Conservation (phyloP, 2,797 vertebrate genomes). For the Serranus cabrilla region DNA sequence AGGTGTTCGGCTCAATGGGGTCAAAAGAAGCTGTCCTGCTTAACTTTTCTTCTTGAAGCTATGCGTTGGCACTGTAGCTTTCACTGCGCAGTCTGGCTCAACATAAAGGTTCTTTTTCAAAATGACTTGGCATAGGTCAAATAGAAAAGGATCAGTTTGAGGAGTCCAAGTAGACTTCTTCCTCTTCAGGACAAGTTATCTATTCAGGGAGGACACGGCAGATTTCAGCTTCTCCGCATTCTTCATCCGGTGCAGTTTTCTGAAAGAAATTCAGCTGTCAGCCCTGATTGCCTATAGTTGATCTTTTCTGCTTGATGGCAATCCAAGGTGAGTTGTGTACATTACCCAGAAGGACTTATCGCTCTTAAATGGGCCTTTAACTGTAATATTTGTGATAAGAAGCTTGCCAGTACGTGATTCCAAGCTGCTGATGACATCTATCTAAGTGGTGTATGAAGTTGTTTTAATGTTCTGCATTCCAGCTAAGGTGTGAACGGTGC, state of each 20-base stretch:
- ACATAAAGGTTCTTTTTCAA: constrained; percentile 63
- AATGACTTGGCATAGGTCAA: constrained; percentile 78
- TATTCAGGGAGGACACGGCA: constrained; percentile 62
- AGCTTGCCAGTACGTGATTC: constrained; percentile 58
- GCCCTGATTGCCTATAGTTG: constrained; percentile 7
- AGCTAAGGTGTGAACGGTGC: constrained; percentile 61
- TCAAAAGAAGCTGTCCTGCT: constrained; percentile 67
- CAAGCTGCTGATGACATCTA: constrained; percentile 66
- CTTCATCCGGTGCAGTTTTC: constrained; percentile 20
- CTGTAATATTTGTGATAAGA: constrained; percentile 52
- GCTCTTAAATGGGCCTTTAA: constrained; percentile 48
- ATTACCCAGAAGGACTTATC: constrained; percentile 40
- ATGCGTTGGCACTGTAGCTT: constrained; percentile 34
- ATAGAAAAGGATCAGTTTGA: constrained; percentile 67
- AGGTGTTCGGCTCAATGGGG: constrained; percentile 57
- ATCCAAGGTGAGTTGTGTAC: constrained; percentile 38
- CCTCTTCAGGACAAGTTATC: constrained; percentile 66
- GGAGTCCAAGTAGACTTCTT: constrained; percentile 65
- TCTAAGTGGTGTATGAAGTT: constrained; percentile 70
- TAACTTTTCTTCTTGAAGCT: constrained; percentile 56
- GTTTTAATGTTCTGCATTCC: constrained; percentile 69
- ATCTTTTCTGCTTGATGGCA: constrained; percentile 47
- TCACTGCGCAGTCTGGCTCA: constrained; percentile 43
- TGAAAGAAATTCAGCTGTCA: constrained; percentile 53
- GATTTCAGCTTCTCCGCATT: constrained; percentile 56